Conservation (phyloP, 2,113 vertebrate genomes). For the Tachysurus fulvidraco region DNA sequence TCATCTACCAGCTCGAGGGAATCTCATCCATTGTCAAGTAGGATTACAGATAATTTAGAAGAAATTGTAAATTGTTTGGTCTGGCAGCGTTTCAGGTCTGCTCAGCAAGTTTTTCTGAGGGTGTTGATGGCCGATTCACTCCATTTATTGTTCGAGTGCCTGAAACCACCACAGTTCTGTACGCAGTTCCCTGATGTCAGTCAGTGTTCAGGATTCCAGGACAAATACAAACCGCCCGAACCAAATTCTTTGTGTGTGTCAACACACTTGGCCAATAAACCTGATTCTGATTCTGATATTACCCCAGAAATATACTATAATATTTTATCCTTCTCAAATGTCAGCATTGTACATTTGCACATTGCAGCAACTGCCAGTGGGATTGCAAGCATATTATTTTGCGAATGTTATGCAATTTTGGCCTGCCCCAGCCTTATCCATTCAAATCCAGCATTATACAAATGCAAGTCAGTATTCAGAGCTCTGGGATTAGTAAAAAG, state of each 20-base stretch:
- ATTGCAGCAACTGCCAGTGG: not conserved
- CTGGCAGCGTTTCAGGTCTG: not conserved
- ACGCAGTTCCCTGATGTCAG: constrained; percentile 47
- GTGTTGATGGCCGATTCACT: constrained; percentile 7
- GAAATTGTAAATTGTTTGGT: not conserved
- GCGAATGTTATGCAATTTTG: not conserved
- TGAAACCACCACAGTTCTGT: constrained; percentile 36
- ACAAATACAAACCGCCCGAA: no score
- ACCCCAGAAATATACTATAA: no score
- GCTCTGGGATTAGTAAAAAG: constrained; percentile 68
- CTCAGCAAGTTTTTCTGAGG: not conserved
- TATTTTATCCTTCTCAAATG: not conserved
- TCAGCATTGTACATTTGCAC: not conserved
- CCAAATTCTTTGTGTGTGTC: no score
- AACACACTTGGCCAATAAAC: no score
- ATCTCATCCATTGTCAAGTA: not conserved
- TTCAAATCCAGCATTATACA: constrained; percentile 1
- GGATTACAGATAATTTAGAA: not conserved
- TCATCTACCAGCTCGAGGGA: not conserved
- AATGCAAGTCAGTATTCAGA: constrained; percentile 30
- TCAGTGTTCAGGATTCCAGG: not conserved
- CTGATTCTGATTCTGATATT: not conserved
- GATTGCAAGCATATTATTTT: not conserved
- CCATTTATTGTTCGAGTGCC: constrained; percentile 32
- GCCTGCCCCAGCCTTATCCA: not conserved